Base-by-base conservation (phyloP, 1,140 invertebrate genomes). In the Cyrtorhinus lividipennis region DNA sequence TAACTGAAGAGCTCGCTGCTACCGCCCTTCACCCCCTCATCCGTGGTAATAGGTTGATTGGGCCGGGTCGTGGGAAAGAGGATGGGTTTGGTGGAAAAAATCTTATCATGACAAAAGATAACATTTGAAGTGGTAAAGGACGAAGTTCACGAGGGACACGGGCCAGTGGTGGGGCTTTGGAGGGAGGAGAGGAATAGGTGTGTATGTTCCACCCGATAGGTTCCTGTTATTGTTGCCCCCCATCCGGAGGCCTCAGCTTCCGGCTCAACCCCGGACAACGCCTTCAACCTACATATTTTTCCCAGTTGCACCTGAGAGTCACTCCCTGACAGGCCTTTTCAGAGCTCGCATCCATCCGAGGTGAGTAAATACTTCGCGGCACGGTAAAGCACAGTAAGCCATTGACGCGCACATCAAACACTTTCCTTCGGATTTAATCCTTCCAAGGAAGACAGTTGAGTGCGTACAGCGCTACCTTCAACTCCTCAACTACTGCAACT, bases 221-320 rank as follows among this genome's bases (percentile, higher is more conserved):
- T 53, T 53, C 20, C 20, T 22, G 12, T 12, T 22, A 12, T 53
- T 53, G 10, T 53, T 8, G n/a, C n/a, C 48, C 48, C 10, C 48
- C 48, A 53, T 22, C 48, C 48, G 20, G 12, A 12, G 48, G 30
- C 30, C 48, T 53, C 5, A 8, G 20, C 48, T 53, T 53, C 48
- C 48, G 48, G 48, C 48, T 53, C 20, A 8, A 10, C 18, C 48
- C 8, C 8, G 12, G 48, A 53, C 48, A 53, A 53, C 48, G 48
- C 48, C 48, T 53, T 10, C 20, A 22, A 15, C 48, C 48, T 22
- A 53, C 48, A 53, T 53, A 53, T 53, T 53, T 53, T 22, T 22
- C 48, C 20, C 48, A 53, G 48, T 53, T 53, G 48, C 48, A 53
- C 48, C 48, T 53, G 48, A 53, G 48, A 12, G 48, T 53, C 48